Evolutionary conservation across 2,888 invertebrate genomes (phyloP).

Genomic region (Molanna angustata): DNA sequence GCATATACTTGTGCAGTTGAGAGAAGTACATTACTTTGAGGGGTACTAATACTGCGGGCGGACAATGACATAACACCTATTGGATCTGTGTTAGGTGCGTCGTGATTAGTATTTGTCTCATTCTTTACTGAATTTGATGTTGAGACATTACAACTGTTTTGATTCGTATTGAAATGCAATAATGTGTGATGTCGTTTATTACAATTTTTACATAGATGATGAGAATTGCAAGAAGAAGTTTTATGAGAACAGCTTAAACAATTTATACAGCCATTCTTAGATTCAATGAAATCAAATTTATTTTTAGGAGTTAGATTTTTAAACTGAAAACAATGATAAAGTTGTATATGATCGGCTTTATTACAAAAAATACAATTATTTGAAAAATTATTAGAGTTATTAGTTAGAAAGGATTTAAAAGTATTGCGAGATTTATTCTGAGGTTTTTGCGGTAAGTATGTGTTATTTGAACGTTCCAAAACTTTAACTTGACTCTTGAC

Average conservation of each 20-base stretch:
- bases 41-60: not conserved
- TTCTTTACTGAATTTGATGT: not conserved
- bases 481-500: not conserved
- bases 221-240: not conserved
- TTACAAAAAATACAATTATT: constrained; percentile 1
- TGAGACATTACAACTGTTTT: not conserved
- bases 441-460: no score
- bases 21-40: not conserved
- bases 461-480: no score
- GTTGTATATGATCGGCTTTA: not conserved
- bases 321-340: not conserved
- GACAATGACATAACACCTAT: not conserved
- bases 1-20: constrained; percentile 3
- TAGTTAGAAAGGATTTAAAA: not conserved
- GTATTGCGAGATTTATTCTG: not conserved
- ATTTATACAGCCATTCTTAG: constrained; percentile 1
- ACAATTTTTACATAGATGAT: not conserved
- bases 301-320: not conserved
- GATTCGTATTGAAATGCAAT: constrained; percentile 1
- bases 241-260: constrained; percentile 1
- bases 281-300: not conserved
- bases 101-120: no score
- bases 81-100: no score
- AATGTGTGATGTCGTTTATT: constrained; percentile 1
- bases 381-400: not conserved